phyloP scores from a whole-genome alignment of 2,113 vertebrate species.

The Speoplatyrhinus poulsoni region DNA sequence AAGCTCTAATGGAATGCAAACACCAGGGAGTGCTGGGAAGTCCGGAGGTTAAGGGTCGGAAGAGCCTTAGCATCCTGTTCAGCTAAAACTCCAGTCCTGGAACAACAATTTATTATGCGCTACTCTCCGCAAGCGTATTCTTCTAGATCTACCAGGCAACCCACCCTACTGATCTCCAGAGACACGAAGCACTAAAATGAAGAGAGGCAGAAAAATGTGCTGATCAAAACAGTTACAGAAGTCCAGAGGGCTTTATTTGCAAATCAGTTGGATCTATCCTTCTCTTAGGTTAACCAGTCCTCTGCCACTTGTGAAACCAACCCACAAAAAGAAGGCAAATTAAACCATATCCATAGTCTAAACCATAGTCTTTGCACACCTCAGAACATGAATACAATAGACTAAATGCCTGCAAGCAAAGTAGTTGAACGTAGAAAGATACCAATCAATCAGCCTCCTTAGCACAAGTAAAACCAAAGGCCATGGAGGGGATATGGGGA shows the following conservation, averaged over 20 bases:
- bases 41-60: slow-evolving; percentile 39
- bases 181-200: slow-evolving; percentile 31
- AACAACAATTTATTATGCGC: slow-evolving; percentile 34
- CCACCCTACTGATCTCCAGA: slow-evolving; percentile 14
- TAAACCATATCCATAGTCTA: neutral
- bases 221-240: slow-evolving; percentile 70
- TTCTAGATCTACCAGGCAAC: slow-evolving; percentile 29
- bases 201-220: slow-evolving; percentile 50
- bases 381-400: neutral
- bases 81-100: slow-evolving; percentile 51
- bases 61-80: slow-evolving; percentile 44
- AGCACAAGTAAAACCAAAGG: too few relatives aligned
- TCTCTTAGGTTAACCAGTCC: slow-evolving; percentile 57
- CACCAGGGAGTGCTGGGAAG: slow-evolving; percentile 38
- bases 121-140: slow-evolving; percentile 4
- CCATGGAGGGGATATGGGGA: neutral
- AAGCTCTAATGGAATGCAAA: slow-evolving; percentile 26
- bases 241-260: slow-evolving; percentile 56
- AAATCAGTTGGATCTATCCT: slow-evolving; percentile 3
- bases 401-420: neutral
- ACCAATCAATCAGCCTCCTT: too few relatives aligned
- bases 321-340: neutral
- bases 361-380: neutral
- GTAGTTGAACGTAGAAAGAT: too few relatives aligned
- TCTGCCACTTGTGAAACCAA: slow-evolving; percentile 32